These are phyloP conservation scores for Tamias sibiricus DNA, from an alignment of 2,113 vertebrate genomes.

Conservation along the genomic window DNA sequence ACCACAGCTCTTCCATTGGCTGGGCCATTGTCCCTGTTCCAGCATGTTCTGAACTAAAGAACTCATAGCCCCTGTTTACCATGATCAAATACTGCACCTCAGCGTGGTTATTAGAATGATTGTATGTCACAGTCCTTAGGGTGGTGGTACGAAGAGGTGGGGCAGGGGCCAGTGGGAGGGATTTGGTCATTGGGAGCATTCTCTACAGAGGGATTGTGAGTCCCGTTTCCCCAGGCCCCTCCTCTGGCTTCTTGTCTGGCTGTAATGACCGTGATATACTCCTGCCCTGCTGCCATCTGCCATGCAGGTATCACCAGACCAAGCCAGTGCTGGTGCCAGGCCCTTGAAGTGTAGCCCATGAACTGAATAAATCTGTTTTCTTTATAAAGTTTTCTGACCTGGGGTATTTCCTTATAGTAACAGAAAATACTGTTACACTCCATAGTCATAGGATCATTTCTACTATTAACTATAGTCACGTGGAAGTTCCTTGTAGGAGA, in stretches of 20 bases:
- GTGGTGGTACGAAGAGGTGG: not conserved
- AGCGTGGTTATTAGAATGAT: not conserved
- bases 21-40: not conserved
- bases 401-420: not conserved
- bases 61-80: not conserved
- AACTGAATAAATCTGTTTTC: not conserved
- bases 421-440: not conserved
- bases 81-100: no score
- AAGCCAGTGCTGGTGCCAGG: not conserved
- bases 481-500: constrained; percentile 40
- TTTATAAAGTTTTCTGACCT: not conserved
- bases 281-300: not conserved
- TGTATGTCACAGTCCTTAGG: no score
- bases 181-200: not conserved
- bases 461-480: not conserved
- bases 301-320: not conserved
- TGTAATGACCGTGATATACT: not conserved
- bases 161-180: no score
- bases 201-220: no score
- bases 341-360: not conserved
- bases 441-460: not conserved
- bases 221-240: not conserved
- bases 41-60: not conserved
- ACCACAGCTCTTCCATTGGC: no score
- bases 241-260: not conserved